Evolutionary conservation across 1,140 invertebrate genomes (phyloP), one percentile per base, ranked within the genome.

Genomic region (Capitella teleta): DNA sequence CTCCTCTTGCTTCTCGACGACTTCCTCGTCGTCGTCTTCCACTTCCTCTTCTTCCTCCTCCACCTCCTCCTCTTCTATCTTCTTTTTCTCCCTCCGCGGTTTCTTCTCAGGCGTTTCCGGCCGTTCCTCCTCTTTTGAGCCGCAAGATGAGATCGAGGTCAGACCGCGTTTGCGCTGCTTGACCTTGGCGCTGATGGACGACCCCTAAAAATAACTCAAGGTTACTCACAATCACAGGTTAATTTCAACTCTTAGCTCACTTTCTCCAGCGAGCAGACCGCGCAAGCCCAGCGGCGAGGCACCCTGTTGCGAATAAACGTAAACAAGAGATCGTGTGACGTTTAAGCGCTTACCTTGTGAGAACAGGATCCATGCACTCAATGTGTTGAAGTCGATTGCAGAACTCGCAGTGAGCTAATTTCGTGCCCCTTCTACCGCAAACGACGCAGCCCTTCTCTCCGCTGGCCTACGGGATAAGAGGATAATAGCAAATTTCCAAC

Each of bases 371-470:
- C 56, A 93, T 80, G 72, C 92, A 97, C 63, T 90, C 87, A 42
- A 85, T 82, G 68, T 95, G 91, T 73, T 90, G 92, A 51, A 86
- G 86, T 47, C 88, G 80, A 2, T 86, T 85, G 74, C 91, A 97
- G 18, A 85, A 73, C 66, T 91, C 86, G 66, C 91, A 97, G 57
- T 86, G 83, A 1, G 68, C 58, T 43, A 75, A 60, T 58, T 83
- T 82, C n/a, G 79, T 80, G 58, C 82, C 63, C 38, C 67, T 80
- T 47, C 84, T 85, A 4, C 89, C 88, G 69, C 90, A 94, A 38
- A 92, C 85, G 23, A 74, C 58, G 63, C 75, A 76, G 50, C 74
- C 70, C 57, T 90, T 85, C 70, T 67, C 64, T 12, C 71, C 71
- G 30, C 67, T 68, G 43, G 70, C 73, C 67, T 72, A 47, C n/a